Evolutionary conservation across 1,140 invertebrate species (phyloP).

Genomic region (Berghia stephanieae): DNA sequence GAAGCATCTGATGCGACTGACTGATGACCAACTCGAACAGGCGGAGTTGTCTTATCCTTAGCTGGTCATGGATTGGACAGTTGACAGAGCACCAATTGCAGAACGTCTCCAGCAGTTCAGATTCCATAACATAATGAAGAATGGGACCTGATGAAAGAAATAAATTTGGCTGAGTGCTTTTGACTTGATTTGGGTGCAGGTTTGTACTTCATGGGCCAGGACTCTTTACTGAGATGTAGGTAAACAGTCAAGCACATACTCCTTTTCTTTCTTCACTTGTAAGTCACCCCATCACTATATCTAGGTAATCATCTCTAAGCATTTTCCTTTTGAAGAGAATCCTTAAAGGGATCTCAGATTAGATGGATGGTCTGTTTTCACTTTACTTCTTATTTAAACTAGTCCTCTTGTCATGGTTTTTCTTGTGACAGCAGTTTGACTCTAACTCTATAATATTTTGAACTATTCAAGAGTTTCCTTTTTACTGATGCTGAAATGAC

Average conservation of each 20-base stretch:
- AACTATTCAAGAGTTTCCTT: background rate
- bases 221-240: too few relatives aligned
- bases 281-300: too few relatives aligned
- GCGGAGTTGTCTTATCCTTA: constrained; percentile 82
- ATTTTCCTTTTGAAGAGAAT: background rate
- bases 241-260: too few relatives aligned
- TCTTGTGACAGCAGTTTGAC: background rate
- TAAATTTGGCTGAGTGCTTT: background rate
- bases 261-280: too few relatives aligned
- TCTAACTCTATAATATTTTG: background rate
- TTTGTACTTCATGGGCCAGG: too few relatives aligned
- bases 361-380: too few relatives aligned
- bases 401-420: too few relatives aligned
- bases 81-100: constrained; percentile 68
- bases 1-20: constrained; percentile 75
- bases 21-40: constrained; percentile 82
- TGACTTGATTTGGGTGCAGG: too few relatives aligned
- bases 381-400: too few relatives aligned
- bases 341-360: background rate
- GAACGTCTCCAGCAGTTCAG: constrained; percentile 70
- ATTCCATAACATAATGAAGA: constrained; percentile 67
- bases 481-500: too few relatives aligned
- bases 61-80: constrained; percentile 73
- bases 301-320: too few relatives aligned
- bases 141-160: constrained; percentile 62